Base-by-base conservation (phyloP, 1,140 invertebrate species). In the Plutomurus gul region DNA sequence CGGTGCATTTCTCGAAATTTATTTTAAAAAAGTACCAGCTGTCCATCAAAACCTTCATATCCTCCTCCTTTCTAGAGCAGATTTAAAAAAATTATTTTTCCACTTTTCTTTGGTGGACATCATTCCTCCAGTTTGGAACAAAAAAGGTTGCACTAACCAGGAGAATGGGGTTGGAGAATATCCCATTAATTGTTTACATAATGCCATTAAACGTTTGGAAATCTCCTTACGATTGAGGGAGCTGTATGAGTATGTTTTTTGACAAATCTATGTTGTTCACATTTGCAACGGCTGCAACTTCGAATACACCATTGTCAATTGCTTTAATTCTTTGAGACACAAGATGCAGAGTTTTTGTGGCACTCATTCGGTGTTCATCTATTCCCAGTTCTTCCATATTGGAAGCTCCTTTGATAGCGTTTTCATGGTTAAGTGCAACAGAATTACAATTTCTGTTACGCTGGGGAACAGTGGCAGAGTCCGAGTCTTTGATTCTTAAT, bases 241-340 rank as follows among this genome's bases (percentile, higher is more conserved):
- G 82, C 7, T 88, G 84, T 6, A 86, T 87, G 0, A 96, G 87
- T 83, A 89, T 90, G 87, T 97, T 96, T 87, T 92, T 93, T 74
- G 92, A 93, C 43, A 96, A 87, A 87, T 96, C 94, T 25, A 96
- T 88, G 43, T 89, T 90, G 51, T 90, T 91, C 1, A 95, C 92
- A 82, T 91, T 90, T 16, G 92, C 92, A 75, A 90, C 88, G 10
- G 87, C 87, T 13, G 94, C 94, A 70, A 92, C 87, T 47, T 90
- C 86, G 84, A 95, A 92, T 1, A 95, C 89, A 51, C 92, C 87
- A 16, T 91, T 89, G 8, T 95, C 93, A 25, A 96, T 87, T 30
- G 87, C 82, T 0, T 86, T 85, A 13, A 94, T 85, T 75, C 91
- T 89, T 84, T 92, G 92, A 49, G 89, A 87, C 71, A 89, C 87